phyloP scores from a whole-genome alignment of 2,797 vertebrate genomes.

The Notolabrus celidotus region DNA sequence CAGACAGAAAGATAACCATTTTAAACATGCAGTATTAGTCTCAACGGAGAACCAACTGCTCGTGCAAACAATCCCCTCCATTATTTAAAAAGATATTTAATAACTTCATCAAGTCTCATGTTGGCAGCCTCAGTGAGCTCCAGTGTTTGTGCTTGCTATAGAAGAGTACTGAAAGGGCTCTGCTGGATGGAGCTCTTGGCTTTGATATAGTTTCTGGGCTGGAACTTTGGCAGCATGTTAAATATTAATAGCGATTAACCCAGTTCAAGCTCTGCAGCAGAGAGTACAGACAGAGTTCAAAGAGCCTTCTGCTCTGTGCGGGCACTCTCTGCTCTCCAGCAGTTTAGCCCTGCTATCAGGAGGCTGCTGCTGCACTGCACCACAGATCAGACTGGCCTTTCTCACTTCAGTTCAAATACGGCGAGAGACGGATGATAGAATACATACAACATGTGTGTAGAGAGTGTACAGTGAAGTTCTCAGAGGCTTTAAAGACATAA shows the following conservation, averaged over 20 bases:
- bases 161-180: constrained; percentile 71
- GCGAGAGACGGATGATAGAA: constrained; percentile 62
- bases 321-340: constrained; percentile 83
- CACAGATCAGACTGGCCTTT: constrained; percentile 72
- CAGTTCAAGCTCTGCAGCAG: constrained; percentile 88
- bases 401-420: constrained; percentile 71
- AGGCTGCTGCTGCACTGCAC: constrained; percentile 77
- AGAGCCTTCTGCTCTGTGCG: constrained; percentile 85
- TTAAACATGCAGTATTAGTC: constrained; percentile 17
- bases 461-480: constrained; percentile 70
- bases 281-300: constrained; percentile 87
- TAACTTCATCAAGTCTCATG: constrained; percentile 70
- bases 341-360: constrained; percentile 84
- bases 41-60: constrained; percentile 37
- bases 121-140: constrained; percentile 61
- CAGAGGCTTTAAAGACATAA: constrained; percentile 77
- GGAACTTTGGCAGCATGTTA: constrained; percentile 86
- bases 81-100: constrained; percentile 65
- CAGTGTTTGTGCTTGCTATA: constrained; percentile 71
- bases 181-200: constrained; percentile 83
- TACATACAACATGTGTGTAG: constrained; percentile 75
- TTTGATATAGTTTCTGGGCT: constrained; percentile 88
- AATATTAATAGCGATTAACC: constrained; percentile 91
- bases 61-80: constrained; percentile 40
- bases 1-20: constrained; percentile 17